Conservation (phyloP, 1,140 invertebrate species). For the Teleopsis dalmanni region DNA sequence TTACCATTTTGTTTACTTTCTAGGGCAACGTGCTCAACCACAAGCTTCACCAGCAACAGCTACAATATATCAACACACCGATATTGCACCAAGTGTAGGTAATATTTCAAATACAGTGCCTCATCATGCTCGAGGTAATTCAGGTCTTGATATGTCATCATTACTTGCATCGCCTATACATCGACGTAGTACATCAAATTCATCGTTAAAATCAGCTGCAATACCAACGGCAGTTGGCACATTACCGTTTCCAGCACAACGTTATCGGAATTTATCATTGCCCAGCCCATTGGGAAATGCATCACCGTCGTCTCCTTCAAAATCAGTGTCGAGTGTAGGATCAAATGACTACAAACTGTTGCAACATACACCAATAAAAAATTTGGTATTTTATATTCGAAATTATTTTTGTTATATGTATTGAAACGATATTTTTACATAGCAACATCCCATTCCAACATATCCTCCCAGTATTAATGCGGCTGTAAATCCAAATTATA, state of each 20-base stretch:
- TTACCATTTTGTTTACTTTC: constrained; percentile 4
- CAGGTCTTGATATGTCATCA: constrained; percentile 9
- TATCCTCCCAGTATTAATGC: constrained; percentile 29
- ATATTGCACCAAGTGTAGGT: constrained; percentile 16
- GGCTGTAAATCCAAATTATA: constrained; percentile 40
- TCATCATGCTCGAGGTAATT: constrained; percentile 9
- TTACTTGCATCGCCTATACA: constrained; percentile 28
- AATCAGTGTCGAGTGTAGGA: constrained; percentile 17
- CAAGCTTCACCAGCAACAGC: constrained; percentile 40
- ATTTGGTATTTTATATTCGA: constrained; percentile 3
- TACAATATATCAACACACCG: constrained; percentile 34
- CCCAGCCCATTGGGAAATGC: constrained; percentile 20
- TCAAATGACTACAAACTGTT: constrained; percentile 18
- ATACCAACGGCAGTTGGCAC: constrained; percentile 4
- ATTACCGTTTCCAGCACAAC: constrained; percentile 14
- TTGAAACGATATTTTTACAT: background rate
- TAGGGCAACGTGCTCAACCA: constrained; percentile 40
- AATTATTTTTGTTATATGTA: background rate
- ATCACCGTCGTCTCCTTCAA: constrained; percentile 18
- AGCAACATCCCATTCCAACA: constrained; percentile 14
- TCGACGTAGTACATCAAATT: constrained; percentile 18
- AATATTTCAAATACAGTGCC: constrained; percentile 13
- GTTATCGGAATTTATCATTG: constrained; percentile 26
- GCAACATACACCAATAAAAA: constrained; percentile 36
- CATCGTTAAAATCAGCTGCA: constrained; percentile 13